Evolutionary conservation across 2,888 invertebrate species (phyloP).

Genomic region (Troides oblongomaculatus): DNA sequence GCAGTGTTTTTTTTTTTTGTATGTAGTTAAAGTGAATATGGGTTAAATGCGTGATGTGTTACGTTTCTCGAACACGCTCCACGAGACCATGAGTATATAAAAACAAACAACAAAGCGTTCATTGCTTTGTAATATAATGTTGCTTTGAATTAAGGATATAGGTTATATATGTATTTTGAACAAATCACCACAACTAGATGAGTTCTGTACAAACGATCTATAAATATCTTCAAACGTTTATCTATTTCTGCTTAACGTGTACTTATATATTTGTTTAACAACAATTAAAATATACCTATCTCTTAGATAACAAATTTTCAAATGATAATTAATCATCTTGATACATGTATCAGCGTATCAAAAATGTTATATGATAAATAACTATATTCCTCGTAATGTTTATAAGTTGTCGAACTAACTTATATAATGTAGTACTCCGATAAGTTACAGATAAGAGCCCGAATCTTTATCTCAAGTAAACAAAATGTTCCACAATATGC

Average conservation of each 20-base stretch:
- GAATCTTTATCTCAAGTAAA: not conserved
- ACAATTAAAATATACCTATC: too few relatives aligned
- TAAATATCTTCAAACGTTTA: too few relatives aligned
- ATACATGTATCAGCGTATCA: not conserved
- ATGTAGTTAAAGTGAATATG: slow-evolving; percentile 8
- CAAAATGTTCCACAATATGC: not conserved
- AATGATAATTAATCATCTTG: too few relatives aligned
- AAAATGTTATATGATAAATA: not conserved
- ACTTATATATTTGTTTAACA: too few relatives aligned
- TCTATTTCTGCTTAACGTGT: too few relatives aligned
- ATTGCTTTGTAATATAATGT: not conserved
- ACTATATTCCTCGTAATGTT: not conserved
- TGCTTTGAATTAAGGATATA: not conserved
- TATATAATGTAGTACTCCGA: not conserved
- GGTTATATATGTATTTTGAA: too few relatives aligned
- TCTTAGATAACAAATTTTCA: too few relatives aligned
- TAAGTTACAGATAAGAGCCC: not conserved
- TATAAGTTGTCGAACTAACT: not conserved
- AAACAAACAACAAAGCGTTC: slow-evolving; percentile 7
- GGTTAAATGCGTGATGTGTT: slow-evolving; percentile 7
- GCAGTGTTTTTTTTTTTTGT: slow-evolving; percentile 32
- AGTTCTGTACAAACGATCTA: too few relatives aligned
- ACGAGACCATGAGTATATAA: not conserved
- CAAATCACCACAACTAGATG: too few relatives aligned
- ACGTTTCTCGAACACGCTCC: slow-evolving; percentile 12